Base-by-base conservation (phyloP, 2,888 invertebrate genomes). In the Digitonthophagus gazella region DNA sequence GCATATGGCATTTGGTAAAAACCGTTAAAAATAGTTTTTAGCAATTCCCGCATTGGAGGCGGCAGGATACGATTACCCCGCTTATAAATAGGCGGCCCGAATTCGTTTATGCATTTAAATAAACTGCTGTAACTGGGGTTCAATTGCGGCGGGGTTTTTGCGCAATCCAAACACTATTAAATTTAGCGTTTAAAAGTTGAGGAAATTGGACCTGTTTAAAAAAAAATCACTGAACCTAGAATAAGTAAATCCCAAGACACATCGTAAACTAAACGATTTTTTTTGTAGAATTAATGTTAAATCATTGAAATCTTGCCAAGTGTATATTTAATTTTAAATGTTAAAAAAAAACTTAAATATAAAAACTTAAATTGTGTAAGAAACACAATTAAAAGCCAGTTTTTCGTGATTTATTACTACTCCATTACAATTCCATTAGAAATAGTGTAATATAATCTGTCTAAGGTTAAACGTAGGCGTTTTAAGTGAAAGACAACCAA, bases 21-120 rank as follows among this genome's bases (percentile, higher is more conserved):
- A 54, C n/a, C 67, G 67, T 68, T 68, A 68, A 68, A 68, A 68
- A 68, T 68, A 68, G 68, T 68, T 68, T 44, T 68, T 68, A 68
- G 68, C 68, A 65, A 68, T 68, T 65, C 65, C 54, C 58, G 64
- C 68, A 68, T 65, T 65, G 68, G 58, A 44, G 28, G 28, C 28
- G 28, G 28, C 28, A 65, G 64, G 64, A 68, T 61, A 19, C 18
- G 18, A 61, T 19, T 19, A 15, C 61, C 16, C 58, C 61, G 61
- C 61, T 58, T 61, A 61, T 61, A 61, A 61, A 61, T 61, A 61
- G 61, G n/a, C 61, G 61, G 18, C 18, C 61, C 61, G 28, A 61
- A 61, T 61, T 61, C 61, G 61, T 61, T 61, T 61, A 58, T 65
- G 56, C 19, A 65, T 65, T 65, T 65, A 65, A 15, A 64, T 54